Base-by-base conservation (phyloP, 1,140 invertebrate species). In the Drosophila nebulosa region DNA sequence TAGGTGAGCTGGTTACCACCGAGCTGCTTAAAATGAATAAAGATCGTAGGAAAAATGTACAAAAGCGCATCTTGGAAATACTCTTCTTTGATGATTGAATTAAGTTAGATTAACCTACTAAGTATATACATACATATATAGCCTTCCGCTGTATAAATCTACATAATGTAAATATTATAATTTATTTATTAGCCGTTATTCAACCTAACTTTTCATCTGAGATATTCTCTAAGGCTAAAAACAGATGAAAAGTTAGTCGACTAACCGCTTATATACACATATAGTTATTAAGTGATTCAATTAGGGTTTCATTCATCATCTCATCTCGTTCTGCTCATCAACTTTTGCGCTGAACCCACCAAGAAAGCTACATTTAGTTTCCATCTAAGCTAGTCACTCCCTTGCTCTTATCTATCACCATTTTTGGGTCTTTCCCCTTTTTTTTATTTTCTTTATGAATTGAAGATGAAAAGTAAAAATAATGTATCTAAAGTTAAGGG, bases 1-100 rank as follows among this genome's bases (percentile, higher is more conserved):
- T 91, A 24, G 90, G 90, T 10, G 90, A 91, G 57, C 57, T 91
- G 32, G 90, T 91, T 3, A 91, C 90, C 50, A 90, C 89, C 26
- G 90, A 91, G 65, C 66, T 91, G 9, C 70, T 90, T 0, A 91
- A 91, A 64, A 91, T 91, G 90, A 84, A 70, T 52, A 91, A 90
- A 65, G 90, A 91, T 62, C 74, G 88, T 16, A 86, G 89, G 46
- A 91, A 90, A 69, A 79, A 73, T 53, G 90, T 81, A 12, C 90
- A 91, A 64, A 90, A 89, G 51, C 62, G 89, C 53, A 91, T 91
- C 26, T 63, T 91, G 32, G 90, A 91, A 76, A 90, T 91, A 73
- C 78, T 91, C 18, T 91, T 91, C 57, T 91, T 91, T 35, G 90
- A 91, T 39, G 90, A 91, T 73, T 90, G 66, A 73, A 21, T 46